phyloP scores from a whole-genome alignment of 2,797 vertebrate species.

The Lepilemur septentrionalis region DNA sequence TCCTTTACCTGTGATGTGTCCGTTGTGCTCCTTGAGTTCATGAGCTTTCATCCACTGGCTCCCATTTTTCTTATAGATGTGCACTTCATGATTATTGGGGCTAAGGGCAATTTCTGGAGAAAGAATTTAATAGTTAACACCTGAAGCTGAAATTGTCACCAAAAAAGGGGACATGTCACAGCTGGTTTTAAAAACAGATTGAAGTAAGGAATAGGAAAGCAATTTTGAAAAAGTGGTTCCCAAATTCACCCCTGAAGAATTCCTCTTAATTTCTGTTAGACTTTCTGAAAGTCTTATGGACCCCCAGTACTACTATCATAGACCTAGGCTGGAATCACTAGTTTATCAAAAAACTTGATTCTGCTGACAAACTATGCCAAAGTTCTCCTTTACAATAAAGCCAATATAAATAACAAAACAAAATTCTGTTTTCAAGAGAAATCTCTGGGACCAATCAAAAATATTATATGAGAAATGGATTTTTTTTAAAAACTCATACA shows the following conservation, averaged over 20 bases:
- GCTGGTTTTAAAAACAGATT: background rate
- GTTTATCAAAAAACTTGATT: slow-evolving; percentile 8
- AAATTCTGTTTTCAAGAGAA: slow-evolving; percentile 32
- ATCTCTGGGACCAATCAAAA: background rate
- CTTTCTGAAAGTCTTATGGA: background rate
- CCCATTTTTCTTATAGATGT: slow-evolving; percentile 98
- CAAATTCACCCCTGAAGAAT: background rate
- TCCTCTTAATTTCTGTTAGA: background rate
- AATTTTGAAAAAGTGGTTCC: background rate
- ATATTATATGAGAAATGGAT: background rate
- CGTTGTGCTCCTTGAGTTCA: slow-evolving; percentile 98
- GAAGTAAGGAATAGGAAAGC: background rate
- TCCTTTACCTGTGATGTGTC: slow-evolving; percentile 95
- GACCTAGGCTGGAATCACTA: background rate
- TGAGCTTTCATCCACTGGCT: slow-evolving; percentile 98
- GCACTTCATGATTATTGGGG: slow-evolving; percentile 99
- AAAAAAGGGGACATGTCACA: background rate
- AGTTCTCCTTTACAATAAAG: slow-evolving; percentile 32
- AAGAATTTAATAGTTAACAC: slow-evolving; percentile 50
- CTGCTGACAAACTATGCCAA: slow-evolving; percentile 13
- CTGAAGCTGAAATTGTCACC: background rate
- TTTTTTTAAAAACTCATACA: background rate
- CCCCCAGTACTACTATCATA: background rate
- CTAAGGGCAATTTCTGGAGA: slow-evolving; percentile 96
- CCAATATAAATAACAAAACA: slow-evolving; percentile 5